These are phyloP conservation scores for Sebastiscus albofasciatus DNA, from an alignment of 2,797 vertebrate genomes.

Conservation along the genomic window DNA sequence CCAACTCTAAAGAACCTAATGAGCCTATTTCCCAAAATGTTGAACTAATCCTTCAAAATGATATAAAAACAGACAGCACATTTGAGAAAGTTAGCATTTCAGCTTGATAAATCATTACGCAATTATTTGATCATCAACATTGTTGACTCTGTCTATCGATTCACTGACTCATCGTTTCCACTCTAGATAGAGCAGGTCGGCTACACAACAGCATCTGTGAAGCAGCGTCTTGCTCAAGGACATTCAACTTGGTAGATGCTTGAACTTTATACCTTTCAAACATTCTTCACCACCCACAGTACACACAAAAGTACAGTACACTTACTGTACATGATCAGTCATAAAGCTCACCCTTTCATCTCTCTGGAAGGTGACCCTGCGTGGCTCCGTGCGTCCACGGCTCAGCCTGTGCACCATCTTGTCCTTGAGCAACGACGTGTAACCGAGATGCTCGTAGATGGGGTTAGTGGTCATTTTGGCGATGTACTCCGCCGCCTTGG, in stretches of 20 bases:
- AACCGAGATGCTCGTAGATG: constrained; percentile 97
- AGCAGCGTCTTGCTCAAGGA: neutral
- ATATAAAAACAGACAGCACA: neutral
- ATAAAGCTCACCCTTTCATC: constrained; percentile 89
- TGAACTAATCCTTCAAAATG: neutral
- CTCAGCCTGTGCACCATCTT: constrained; percentile 91
- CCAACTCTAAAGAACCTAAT: neutral
- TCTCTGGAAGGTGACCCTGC: constrained; percentile 88
- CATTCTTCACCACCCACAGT: neutral
- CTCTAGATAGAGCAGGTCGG: neutral
- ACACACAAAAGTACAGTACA: neutral
- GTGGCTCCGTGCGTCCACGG: constrained; percentile 87
- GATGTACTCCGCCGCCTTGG: constrained; percentile 97
- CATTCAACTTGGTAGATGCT: neutral
- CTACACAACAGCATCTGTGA: neutral
- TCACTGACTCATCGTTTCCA: neutral
- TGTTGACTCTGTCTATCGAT: neutral
- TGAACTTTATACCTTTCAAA: neutral
- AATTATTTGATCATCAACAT: neutral
- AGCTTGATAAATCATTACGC: neutral
- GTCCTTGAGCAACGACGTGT: constrained; percentile 93
- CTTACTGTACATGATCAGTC: neutral
- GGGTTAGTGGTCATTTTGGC: constrained; percentile 99
- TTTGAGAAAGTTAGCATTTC: neutral
- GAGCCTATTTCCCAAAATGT: neutral